Conservation (phyloP, 2,113 vertebrate species). For the Hypanus sabinus region DNA sequence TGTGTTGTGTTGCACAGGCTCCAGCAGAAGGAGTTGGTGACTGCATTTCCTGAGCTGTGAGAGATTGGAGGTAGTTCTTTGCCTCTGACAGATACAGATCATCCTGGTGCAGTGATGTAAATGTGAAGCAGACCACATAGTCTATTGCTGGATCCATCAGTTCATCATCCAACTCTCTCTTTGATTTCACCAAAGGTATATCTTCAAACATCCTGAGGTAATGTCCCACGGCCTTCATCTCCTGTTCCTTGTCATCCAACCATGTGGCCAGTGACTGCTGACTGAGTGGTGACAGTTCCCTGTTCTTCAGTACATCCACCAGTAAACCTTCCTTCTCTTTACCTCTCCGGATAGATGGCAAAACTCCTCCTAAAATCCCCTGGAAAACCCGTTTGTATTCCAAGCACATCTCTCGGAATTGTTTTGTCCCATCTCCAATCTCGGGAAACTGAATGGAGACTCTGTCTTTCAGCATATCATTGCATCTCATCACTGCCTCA, state of each 20-base stretch:
- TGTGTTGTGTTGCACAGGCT: background rate
- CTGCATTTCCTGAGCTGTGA: background rate
- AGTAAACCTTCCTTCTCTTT: conserved; percentile 40
- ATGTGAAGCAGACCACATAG: conserved; percentile 39
- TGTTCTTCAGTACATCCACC: conserved; percentile 25
- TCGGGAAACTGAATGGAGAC: conserved; percentile 43
- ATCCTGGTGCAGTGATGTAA: conserved; percentile 39
- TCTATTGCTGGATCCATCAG: background rate
- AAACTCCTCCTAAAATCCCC: conserved; percentile 13
- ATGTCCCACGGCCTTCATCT: conserved; percentile 34
- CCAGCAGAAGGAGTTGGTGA: background rate
- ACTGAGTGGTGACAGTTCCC: conserved; percentile 43
- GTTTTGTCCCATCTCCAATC: conserved; percentile 40
- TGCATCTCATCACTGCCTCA: conserved; percentile 43
- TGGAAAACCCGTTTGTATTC: conserved; percentile 41
- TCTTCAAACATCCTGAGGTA: background rate
- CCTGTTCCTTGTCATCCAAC: conserved; percentile 33
- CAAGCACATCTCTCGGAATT: conserved; percentile 40
- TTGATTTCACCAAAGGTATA: background rate
- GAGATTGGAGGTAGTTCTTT: conserved; percentile 25
- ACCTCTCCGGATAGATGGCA: conserved; percentile 47
- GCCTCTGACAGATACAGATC: conserved; percentile 39
- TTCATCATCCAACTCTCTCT: conserved; percentile 33
- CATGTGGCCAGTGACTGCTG: conserved; percentile 24
- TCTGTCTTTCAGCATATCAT: conserved; percentile 43